A percentile compares a stretch with the other conserved stretches of the same genome.
Conservation (phyloP, 2,888 invertebrate species). For the Caenorhabditis drosophilae region DNA sequence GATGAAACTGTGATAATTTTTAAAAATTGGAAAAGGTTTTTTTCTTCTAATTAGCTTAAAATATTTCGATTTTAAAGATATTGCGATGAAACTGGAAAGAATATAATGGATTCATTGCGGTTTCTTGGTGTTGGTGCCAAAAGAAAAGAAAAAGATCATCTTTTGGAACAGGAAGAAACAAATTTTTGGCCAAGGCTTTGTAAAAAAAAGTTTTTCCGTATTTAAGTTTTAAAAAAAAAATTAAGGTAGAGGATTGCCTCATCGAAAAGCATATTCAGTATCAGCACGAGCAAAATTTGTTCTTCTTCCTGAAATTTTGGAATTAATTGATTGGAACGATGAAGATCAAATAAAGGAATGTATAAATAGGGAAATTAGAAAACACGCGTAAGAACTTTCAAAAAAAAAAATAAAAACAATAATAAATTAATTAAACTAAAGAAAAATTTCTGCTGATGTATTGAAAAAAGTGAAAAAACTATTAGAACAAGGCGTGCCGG, state of each 20-base stretch:
- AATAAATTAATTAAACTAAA: background rate
- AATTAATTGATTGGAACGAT: background rate
- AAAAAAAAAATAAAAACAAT: background rate
- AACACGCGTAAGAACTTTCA: background rate
- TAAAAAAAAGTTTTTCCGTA: slow-evolving; percentile 9
- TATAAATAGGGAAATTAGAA: background rate
- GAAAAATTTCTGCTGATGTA: background rate
- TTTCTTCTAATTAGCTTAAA: background rate
- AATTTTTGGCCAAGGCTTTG: slow-evolving; percentile 25
- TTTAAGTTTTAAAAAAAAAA: background rate
- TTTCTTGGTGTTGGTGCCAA: too few species aligned
- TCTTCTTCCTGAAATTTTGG: background rate
- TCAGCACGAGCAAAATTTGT: too few species aligned
- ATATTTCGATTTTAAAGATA: background rate
- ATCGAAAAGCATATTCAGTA: background rate
- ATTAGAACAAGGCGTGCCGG: too few species aligned
- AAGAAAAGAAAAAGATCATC: background rate
- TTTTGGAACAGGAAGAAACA: slow-evolving; percentile 6
- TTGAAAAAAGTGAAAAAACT: too few species aligned
- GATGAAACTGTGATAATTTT: slow-evolving; percentile 17
- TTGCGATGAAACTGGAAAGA: background rate
- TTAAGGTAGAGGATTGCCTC: slow-evolving; percentile 1
- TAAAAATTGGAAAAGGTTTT: slow-evolving; percentile 23
- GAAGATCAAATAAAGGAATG: background rate
- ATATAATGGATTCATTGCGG: too few species aligned